Evolutionary conservation across 2,113 vertebrate species (phyloP).

Genomic region (Spizaetus ornatus): DNA sequence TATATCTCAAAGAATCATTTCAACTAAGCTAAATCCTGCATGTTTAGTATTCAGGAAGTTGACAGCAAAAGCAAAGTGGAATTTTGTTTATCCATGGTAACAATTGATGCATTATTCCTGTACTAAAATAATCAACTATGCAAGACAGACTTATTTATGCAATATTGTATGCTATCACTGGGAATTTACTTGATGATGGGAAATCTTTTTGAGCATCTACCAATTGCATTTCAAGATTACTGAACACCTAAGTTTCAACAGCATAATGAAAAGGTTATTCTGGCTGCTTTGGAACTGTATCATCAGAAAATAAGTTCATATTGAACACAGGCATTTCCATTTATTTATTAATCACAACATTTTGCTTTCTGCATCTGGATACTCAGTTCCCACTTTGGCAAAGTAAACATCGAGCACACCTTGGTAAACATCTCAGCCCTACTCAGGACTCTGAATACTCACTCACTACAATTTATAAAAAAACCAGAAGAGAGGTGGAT

Average conservation of each 20-base stretch:
- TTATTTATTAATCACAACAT: neutral
- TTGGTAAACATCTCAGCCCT: neutral
- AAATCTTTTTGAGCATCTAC: neutral
- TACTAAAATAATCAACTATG: neutral
- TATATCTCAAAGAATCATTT: neutral
- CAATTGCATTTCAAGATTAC: neutral
- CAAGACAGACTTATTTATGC: neutral
- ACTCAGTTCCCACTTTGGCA: neutral
- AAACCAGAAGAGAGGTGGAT: neutral
- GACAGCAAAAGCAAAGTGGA: neutral
- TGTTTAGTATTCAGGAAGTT: neutral
- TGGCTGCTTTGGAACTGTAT: neutral
- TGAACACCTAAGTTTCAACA: neutral
- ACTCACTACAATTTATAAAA: neutral
- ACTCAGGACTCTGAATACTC: neutral
- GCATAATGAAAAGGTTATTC: neutral
- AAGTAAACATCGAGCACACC: neutral
- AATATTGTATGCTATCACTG: neutral
- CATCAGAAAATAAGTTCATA: neutral
- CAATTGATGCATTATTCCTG: neutral
- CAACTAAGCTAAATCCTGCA: neutral
- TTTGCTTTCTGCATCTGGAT: neutral
- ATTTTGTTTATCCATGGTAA: constrained; percentile 18
- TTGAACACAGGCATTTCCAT: neutral
- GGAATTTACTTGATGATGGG: neutral